Evolutionary conservation across 2,888 invertebrate species (phyloP), one percentile per base, ranked within the genome.

Genomic region (Artemia sinica): DNA sequence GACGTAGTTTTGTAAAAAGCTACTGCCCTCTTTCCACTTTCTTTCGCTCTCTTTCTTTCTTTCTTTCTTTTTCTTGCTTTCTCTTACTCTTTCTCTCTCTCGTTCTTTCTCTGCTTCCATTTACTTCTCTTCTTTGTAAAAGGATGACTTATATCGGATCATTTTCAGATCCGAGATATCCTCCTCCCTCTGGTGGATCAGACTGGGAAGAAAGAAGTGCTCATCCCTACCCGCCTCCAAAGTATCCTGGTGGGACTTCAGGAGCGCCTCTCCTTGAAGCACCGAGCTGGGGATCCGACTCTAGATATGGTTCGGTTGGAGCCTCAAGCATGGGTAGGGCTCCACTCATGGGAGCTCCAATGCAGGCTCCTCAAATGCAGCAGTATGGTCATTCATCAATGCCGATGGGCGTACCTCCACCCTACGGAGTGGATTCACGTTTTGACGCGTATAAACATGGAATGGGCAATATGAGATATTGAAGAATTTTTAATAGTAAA

Each of bases 361-460:
- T 58, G n/a, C 58, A n/a, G n/a, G 18, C 58, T 18, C 8, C 8
- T 8, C n/a, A 18, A 8, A 18, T 58, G 58, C 8, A n/a, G n/a
- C 58, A n/a, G n/a, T 58, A 58, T 18, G 58, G 58, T 14, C 58
- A 58, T 58, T 58, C 58, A 58, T n/a, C 18, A 18, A 8, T 58
- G 58, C 58, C 58, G n/a, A 8, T 58, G 58, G 18, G 58, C 10
- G 58, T n/a, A 58, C n/a, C 18, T 14, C n/a, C 58, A 58, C n/a
- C n/a, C n/a, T 58, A 58, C 58, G n/a, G n/a, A 58, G n/a, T 18
- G n/a, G 58, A 58, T 58, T n/a, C 58, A 14, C n/a, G 58, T n/a
- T 58, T 58, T 58, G 58, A 58, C 18, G 58, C 58, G 8, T 58
- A 58, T 58, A 58, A 58, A 58, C 58, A 58, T 58, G 58, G 58